Evolutionary conservation across 2,888 invertebrate species (phyloP).

Genomic region (Hydraecia micacea): DNA sequence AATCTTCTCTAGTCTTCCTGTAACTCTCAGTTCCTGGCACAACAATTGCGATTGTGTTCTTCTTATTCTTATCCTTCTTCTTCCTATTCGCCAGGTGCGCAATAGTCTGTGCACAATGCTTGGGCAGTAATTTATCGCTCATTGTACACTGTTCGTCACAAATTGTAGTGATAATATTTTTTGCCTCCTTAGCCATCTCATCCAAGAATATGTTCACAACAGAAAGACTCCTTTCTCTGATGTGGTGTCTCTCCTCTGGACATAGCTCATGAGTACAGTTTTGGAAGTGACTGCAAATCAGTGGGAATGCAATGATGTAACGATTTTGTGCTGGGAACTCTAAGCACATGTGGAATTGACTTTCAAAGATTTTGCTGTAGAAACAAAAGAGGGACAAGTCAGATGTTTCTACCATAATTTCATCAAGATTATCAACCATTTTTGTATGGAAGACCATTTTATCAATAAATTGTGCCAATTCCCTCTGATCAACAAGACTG

Average conservation of each 20-base stretch:
- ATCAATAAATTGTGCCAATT: constrained; percentile 97
- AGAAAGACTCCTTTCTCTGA: constrained; percentile 97
- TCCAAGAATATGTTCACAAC: constrained; percentile 99
- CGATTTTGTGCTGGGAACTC: constrained; percentile 99
- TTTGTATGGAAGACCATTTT: constrained; percentile 99
- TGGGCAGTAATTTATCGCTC: constrained; percentile 98
- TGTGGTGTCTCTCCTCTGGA: constrained; percentile 99
- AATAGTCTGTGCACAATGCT: constrained; percentile 97
- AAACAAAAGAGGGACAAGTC: constrained; percentile 99
- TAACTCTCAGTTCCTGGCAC: constrained; percentile 99
- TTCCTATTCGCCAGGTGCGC: constrained; percentile 97
- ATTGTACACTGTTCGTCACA: constrained; percentile 99
- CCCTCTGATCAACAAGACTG: constrained; percentile 95
- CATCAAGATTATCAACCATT: constrained; percentile 99
- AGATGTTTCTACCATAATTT: constrained; percentile 98
- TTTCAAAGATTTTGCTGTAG: constrained; percentile 98
- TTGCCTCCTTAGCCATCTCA: constrained; percentile 99
- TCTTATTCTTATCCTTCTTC: constrained; percentile 97
- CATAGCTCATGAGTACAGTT: constrained; percentile 99
- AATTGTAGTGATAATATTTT: constrained; percentile 99
- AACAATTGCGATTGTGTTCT: constrained; percentile 95
- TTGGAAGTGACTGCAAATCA: constrained; percentile 99
- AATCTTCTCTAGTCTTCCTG: constrained; percentile 98
- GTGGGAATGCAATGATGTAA: constrained; percentile 99
- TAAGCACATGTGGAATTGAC: constrained; percentile 99